phyloP scores from a whole-genome alignment of 37 sponge, comb jelly and placozoan genomes.

The Beroe forskalii region DNA sequence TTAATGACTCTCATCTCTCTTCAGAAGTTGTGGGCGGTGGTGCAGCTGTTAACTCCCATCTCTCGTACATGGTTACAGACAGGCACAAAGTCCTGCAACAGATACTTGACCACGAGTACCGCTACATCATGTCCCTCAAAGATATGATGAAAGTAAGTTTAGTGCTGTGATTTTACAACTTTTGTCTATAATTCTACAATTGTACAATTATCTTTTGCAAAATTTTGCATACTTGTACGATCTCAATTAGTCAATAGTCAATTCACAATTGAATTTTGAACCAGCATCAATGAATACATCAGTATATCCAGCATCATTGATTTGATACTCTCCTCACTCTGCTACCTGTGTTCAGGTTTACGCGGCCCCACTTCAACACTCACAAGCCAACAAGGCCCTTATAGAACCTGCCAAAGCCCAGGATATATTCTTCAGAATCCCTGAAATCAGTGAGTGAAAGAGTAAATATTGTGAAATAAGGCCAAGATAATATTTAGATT shows the following conservation, averaged over 20 bases:
- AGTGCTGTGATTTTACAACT: too few relatives aligned
- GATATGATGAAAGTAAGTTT: conserved; percentile 29
- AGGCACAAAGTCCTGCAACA: conserved; percentile 4
- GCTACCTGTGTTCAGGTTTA: too few relatives aligned
- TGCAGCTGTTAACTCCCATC: not conserved
- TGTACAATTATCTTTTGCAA: too few relatives aligned
- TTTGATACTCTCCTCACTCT: too few relatives aligned
- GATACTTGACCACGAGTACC: conserved; percentile 42
- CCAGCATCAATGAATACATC: too few relatives aligned
- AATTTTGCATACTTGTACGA: too few relatives aligned
- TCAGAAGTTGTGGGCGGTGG: not conserved
- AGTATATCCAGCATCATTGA: too few relatives aligned
- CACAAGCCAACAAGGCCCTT: not conserved
- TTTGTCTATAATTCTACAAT: too few relatives aligned
- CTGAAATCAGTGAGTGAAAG: conserved; percentile 5
- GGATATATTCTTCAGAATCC: conserved; percentile 40
- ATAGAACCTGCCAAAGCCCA: conserved; percentile 17
- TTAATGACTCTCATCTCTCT: too few relatives aligned
- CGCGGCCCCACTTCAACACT: conserved; percentile 25
- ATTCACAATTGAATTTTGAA: too few relatives aligned
- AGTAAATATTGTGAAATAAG: not conserved
- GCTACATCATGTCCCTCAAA: conserved; percentile 38
- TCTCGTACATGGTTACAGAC: not conserved
- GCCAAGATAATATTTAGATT: not conserved
- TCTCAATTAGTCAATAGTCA: too few relatives aligned